phyloP scores from a whole-genome alignment of 2,113 vertebrate genomes.

The Dasyprocta punctata region DNA sequence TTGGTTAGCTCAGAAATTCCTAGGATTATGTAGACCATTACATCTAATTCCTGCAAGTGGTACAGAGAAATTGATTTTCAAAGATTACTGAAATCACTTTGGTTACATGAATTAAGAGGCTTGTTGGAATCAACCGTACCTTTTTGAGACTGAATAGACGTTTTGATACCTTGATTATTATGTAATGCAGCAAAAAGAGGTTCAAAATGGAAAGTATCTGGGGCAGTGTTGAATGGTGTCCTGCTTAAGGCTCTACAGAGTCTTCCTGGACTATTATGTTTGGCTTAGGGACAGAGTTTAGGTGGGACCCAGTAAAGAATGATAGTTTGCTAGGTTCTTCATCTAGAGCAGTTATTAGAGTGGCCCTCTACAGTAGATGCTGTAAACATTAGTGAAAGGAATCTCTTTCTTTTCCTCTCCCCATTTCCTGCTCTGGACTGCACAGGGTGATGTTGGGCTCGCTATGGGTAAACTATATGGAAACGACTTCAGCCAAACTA shows the following conservation, averaged over 20 bases:
- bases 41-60: not conserved
- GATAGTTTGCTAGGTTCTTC: not conserved
- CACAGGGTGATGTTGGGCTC: slow-evolving; percentile 98
- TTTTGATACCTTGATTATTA: not conserved
- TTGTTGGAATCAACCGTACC: not conserved
- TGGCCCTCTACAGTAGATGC: not conserved
- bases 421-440: slow-evolving; percentile 34
- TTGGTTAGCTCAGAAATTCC: slow-evolving; percentile 44
- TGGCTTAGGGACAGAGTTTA: too few relatives aligned
- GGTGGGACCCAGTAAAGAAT: not conserved
- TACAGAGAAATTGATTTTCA: not conserved
- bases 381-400: not conserved
- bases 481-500: slow-evolving; percentile 99
- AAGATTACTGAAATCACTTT: not conserved
- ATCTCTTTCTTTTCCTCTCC: not conserved
- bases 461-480: slow-evolving; percentile 99
- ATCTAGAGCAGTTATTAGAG: not conserved
- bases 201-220: not conserved
- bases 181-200: not conserved
- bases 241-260: not conserved
- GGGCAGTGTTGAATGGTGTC: not conserved
- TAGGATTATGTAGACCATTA: not conserved
- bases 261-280: not conserved
- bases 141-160: slow-evolving; percentile 33
- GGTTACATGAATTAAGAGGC: not conserved